Percentiles rank a stretch among this genome's conserved stretches.
Evolutionary conservation across 2,888 invertebrate species (phyloP).

Genomic region (Macaria liturata): DNA sequence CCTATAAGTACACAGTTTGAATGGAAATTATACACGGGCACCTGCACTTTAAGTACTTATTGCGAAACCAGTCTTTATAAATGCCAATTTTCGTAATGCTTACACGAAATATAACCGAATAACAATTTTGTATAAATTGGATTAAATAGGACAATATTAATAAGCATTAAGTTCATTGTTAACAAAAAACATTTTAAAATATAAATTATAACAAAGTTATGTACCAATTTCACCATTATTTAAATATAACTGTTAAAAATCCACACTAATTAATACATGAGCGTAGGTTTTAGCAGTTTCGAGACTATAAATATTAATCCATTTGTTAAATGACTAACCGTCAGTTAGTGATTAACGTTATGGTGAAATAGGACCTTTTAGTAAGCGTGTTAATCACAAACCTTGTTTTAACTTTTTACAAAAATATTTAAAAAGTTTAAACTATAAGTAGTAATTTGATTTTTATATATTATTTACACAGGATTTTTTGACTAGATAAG

Average conservation of each 20-base stretch:
- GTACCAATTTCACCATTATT: conserved; percentile 17
- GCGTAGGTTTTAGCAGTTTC: conserved; percentile 20
- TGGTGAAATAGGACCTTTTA: conserved; percentile 18
- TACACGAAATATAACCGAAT: conserved; percentile 13
- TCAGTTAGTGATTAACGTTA: conserved; percentile 17
- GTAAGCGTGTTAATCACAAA: conserved; percentile 19
- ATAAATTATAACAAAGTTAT: neutral
- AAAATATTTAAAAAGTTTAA: neutral
- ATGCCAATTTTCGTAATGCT: conserved; percentile 38
- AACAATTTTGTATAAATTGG: no score
- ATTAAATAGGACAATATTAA: conserved; percentile 38
- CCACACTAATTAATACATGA: conserved; percentile 19
- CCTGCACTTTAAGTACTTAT: neutral
- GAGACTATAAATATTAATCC: conserved; percentile 4
- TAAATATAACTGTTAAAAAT: conserved; percentile 12
- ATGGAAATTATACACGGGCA: no score
- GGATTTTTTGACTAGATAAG: no score
- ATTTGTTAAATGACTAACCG: conserved; percentile 23
- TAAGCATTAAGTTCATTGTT: conserved; percentile 48
- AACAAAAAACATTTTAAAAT: conserved; percentile 31
- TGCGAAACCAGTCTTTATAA: conserved; percentile 25
- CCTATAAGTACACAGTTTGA: no score
- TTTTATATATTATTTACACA: no score
- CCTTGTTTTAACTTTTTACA: no score
- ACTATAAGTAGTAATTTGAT: no score